These are phyloP conservation scores for Pangasius krempfi DNA, from an alignment of 2,797 vertebrate genomes.

Conservation along the genomic window DNA sequence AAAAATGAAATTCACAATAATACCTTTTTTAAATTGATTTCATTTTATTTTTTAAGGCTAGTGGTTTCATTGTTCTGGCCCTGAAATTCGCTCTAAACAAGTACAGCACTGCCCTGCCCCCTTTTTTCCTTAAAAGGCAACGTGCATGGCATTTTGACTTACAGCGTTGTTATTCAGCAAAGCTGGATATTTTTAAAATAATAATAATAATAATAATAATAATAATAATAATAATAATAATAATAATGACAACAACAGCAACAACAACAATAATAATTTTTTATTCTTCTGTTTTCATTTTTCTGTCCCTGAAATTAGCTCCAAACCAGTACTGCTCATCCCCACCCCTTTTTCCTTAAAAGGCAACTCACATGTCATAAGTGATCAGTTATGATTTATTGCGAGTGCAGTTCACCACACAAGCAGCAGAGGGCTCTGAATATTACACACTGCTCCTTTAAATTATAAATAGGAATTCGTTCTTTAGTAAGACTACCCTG, in stretches of 20 bases:
- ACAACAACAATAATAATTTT: neutral
- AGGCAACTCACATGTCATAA: neutral
- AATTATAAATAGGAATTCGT: neutral
- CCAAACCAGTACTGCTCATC: neutral
- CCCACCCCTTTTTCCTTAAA: neutral
- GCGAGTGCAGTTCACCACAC: neutral
- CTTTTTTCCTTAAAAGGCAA: neutral
- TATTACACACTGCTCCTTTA: conserved; percentile 12
- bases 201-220: neutral
- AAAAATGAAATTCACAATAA: neutral
- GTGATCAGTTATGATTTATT: neutral
- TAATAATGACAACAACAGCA: neutral
- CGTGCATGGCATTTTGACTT: neutral
- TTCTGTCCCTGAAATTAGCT: neutral
- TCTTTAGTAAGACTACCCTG: too few relatives aligned
- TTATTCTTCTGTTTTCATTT: neutral
- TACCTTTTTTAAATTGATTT: neutral
- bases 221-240: neutral
- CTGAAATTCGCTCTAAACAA: neutral
- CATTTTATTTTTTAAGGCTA: neutral
- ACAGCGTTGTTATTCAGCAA: too few relatives aligned
- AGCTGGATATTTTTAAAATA: neutral
- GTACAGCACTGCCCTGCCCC: neutral
- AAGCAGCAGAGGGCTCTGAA: conserved; percentile 6
- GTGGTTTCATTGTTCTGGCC: neutral